Percentiles rank a stretch among this genome's conserved stretches.
Evolutionary conservation across 2,797 vertebrate genomes (phyloP).

Genomic region (Propithecus perrieri): DNA sequence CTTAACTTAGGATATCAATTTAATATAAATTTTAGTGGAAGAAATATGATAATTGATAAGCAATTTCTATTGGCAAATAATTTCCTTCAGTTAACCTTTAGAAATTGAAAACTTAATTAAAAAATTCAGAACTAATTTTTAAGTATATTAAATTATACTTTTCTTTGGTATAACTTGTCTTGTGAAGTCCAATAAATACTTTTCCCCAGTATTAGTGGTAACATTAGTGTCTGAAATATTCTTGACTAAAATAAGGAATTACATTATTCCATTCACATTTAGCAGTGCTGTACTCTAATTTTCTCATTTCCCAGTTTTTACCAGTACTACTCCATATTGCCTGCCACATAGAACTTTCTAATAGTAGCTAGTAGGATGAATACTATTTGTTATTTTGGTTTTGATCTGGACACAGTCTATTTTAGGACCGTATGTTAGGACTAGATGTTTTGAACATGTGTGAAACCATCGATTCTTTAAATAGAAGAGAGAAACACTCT

Average conservation of each 20-base stretch:
- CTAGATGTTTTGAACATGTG: neutral
- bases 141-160: neutral
- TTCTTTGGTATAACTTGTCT: neutral
- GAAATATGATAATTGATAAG: neutral
- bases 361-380: neutral
- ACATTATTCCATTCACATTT: neutral
- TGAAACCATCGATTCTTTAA: neutral
- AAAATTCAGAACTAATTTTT: constrained; percentile 41
- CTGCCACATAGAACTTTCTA: neutral
- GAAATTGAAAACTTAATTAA: constrained; percentile 11
- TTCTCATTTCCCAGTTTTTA: neutral
- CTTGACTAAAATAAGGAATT: neutral
- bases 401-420: neutral
- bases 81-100: constrained; percentile 38
- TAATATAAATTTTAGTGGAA: neutral
- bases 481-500: neutral
- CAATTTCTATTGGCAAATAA: neutral
- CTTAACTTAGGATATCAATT: neutral
- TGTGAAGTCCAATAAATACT: neutral
- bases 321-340: neutral
- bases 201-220: neutral
- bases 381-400: neutral
- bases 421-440: neutral
- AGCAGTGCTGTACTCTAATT: neutral
- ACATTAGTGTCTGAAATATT: neutral